These are phyloP conservation scores for Hycleus phaleratus DNA, from an alignment of 1,140 invertebrate genomes.

Conservation along the genomic window DNA sequence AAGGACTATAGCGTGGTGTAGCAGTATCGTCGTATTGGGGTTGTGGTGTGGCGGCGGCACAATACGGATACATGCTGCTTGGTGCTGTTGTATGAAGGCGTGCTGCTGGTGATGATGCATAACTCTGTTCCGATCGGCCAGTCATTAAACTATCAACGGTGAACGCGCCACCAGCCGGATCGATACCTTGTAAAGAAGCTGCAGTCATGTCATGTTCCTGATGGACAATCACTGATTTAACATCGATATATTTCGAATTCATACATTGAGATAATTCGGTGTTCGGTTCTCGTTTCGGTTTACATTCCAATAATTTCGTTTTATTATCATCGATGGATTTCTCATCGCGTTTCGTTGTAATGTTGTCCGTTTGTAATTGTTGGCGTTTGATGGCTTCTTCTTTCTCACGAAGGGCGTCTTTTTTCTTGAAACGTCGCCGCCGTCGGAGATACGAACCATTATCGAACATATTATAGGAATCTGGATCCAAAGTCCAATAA, in stretches of 20 bases:
- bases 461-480: conserved; percentile 98
- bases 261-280: conserved; percentile 44
- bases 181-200: conserved; percentile 43
- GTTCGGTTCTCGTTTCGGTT: conserved; percentile 57
- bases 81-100: conserved; percentile 42
- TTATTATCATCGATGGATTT: conserved; percentile 44
- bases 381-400: conserved; percentile 78
- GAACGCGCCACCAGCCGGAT: conserved; percentile 40
- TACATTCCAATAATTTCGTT: conserved; percentile 46
- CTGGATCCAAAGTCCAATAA: conserved; percentile 95
- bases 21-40: conserved; percentile 49
- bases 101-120: conserved; percentile 39
- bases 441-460: conserved; percentile 92
- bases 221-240: conserved; percentile 40
- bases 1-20: conserved; percentile 45
- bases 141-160: conserved; percentile 50
- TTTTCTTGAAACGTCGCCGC: conserved; percentile 91
- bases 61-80: conserved; percentile 41
- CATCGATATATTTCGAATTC: conserved; percentile 33
- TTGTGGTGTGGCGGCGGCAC: conserved; percentile 43
- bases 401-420: conserved; percentile 81
- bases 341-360: conserved; percentile 41
- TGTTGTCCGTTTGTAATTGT: conserved; percentile 48
- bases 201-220: conserved; percentile 38
- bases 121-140: conserved; percentile 38